Evolutionary conservation across 2,888 invertebrate genomes (phyloP).

Genomic region (Allophyes oxyacanthae): DNA sequence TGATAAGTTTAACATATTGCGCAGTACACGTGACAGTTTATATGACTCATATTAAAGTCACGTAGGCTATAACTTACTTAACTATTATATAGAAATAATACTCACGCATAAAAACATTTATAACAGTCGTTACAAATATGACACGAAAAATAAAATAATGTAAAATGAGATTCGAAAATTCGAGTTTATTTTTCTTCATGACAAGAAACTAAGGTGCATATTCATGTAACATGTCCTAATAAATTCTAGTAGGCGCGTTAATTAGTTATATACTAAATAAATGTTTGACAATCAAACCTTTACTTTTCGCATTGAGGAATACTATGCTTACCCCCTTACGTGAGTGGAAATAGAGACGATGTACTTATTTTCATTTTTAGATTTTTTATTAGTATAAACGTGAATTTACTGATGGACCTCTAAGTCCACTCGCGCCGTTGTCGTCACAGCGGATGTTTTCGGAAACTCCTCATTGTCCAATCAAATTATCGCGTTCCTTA

Average conservation of each 20-base stretch:
- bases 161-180: slow-evolving; percentile 29
- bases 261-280: slow-evolving; percentile 36
- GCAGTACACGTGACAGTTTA: slow-evolving; percentile 7
- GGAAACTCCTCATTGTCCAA: slow-evolving; percentile 23
- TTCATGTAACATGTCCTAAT: slow-evolving; percentile 35
- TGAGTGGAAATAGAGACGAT: slow-evolving; percentile 33
- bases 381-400: slow-evolving; percentile 22
- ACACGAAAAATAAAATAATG: slow-evolving; percentile 35
- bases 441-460: slow-evolving; percentile 24
- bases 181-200: slow-evolving; percentile 27
- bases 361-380: slow-evolving; percentile 32
- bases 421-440: slow-evolving; percentile 24
- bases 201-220: slow-evolving; percentile 40
- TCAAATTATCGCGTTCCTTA: slow-evolving; percentile 41
- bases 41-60: slow-evolving; percentile 10
- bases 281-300: slow-evolving; percentile 41
- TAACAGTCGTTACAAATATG: slow-evolving; percentile 17
- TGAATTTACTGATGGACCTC: slow-evolving; percentile 17
- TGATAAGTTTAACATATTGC: slow-evolving; percentile 27
- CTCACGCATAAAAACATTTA: slow-evolving; percentile 18
- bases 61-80: slow-evolving; percentile 2
- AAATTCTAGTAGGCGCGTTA: slow-evolving; percentile 47
- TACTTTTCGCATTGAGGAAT: slow-evolving; percentile 39
- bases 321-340: slow-evolving; percentile 5
- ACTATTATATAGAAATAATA: slow-evolving; percentile 13